Percentiles rank a stretch among this genome's conserved stretches.
These are phyloP conservation scores for Hyppa rectilinea DNA, from an alignment of 2,888 invertebrate genomes.

Conservation along the genomic window DNA sequence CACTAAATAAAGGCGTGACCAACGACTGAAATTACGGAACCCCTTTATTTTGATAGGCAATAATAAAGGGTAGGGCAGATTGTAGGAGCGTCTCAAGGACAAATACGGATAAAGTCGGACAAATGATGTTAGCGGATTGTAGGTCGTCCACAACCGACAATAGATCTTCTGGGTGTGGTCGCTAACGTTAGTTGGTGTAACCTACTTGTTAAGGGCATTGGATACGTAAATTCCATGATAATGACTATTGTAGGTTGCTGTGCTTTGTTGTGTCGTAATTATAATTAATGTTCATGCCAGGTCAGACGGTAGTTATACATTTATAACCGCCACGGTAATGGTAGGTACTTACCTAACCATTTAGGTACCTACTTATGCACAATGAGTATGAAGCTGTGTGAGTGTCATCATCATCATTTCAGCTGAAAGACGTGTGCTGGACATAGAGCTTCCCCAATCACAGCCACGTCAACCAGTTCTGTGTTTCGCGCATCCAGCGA, in stretches of 20 bases:
- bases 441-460: too few relatives aligned
- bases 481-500: too few relatives aligned
- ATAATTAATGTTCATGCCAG: slow-evolving; percentile 31
- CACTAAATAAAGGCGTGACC: slow-evolving; percentile 33
- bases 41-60: slow-evolving; percentile 51
- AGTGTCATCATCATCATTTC: too few relatives aligned
- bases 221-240: slow-evolving; percentile 50
- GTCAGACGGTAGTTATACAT: neutral
- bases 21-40: slow-evolving; percentile 48
- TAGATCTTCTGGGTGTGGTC: slow-evolving; percentile 66
- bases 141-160: slow-evolving; percentile 69
- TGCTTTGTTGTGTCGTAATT: slow-evolving; percentile 35
- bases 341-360: neutral
- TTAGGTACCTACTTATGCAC: neutral
- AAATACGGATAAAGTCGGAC: slow-evolving; percentile 47
- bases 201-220: slow-evolving; percentile 33
- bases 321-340: neutral
- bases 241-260: slow-evolving; percentile 22
- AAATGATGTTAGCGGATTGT: slow-evolving; percentile 68
- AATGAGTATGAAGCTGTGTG: neutral
- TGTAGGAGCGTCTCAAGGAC: slow-evolving; percentile 66
- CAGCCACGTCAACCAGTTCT: too few relatives aligned
- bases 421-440: too few relatives aligned
- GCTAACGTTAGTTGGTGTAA: slow-evolving; percentile 39
- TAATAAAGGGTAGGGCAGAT: slow-evolving; percentile 65